phyloP scores from a whole-genome alignment of 2,113 vertebrate species.

The Perca schrenkii region DNA sequence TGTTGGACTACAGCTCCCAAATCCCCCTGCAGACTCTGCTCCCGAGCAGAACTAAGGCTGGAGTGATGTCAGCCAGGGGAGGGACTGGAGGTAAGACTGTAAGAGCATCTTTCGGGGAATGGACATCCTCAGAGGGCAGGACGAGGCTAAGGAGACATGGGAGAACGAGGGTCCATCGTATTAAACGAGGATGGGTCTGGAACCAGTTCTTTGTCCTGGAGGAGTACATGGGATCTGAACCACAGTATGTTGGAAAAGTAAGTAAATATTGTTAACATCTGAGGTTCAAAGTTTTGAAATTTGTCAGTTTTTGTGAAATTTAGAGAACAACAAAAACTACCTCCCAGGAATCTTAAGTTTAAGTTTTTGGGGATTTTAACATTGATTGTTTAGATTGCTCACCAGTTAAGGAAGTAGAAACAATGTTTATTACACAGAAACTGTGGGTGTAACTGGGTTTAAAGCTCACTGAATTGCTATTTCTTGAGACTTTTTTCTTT shows the following conservation, averaged over 20 bases:
- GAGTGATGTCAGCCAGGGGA: neutral
- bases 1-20: constrained; percentile 92
- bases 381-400: too few relatives aligned
- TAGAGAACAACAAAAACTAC: too few relatives aligned
- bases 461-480: too few relatives aligned
- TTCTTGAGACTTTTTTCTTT: too few relatives aligned
- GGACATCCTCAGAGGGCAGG: neutral
- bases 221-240: constrained; percentile 96
- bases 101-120: neutral
- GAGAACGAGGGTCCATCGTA: constrained; percentile 78
- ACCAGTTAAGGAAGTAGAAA: too few relatives aligned
- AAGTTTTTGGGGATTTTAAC: too few relatives aligned
- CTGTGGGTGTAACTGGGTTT: too few relatives aligned
- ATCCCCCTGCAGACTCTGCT: constrained; percentile 79
- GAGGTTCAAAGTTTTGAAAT: neutral
- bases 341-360: too few relatives aligned
- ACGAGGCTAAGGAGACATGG: constrained; percentile 56
- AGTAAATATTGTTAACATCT: constrained; percentile 19
- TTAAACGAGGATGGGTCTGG: constrained; percentile 97
- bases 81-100: neutral
- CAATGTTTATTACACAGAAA: too few relatives aligned
- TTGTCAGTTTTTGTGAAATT: too few relatives aligned
- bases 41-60: constrained; percentile 56
- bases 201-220: constrained; percentile 98
- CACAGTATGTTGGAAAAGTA: constrained; percentile 98